phyloP scores from a whole-genome alignment of 2,888 invertebrate species.

The Linyphia triangularis region DNA sequence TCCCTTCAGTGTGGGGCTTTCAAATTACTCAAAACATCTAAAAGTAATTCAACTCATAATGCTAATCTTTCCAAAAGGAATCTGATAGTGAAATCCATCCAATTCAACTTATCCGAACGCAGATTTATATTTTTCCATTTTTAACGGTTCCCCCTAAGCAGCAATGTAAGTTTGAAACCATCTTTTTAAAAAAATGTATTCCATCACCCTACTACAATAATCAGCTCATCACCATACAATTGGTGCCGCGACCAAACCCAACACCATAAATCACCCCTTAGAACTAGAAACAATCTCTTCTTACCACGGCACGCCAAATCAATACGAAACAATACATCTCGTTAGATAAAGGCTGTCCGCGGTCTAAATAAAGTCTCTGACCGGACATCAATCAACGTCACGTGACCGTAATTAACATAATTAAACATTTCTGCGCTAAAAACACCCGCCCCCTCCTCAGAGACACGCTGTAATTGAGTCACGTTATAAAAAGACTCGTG shows the following conservation, averaged over 20 bases:
- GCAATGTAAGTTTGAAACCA: too few species aligned
- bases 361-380: not conserved
- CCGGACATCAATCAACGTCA: conserved; percentile 44
- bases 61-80: too few species aligned
- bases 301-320: not conserved
- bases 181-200: too few species aligned
- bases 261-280: not conserved
- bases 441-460: conserved; percentile 23
- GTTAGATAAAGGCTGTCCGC: not conserved
- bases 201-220: too few species aligned
- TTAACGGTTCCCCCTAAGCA: too few species aligned
- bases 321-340: not conserved
- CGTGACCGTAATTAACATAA: conserved; percentile 64
- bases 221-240: too few species aligned
- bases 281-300: not conserved
- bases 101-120: too few species aligned
- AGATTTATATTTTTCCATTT: too few species aligned
- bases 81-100: too few species aligned
- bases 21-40: too few species aligned
- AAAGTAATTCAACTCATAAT: too few species aligned
- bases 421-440: conserved; percentile 60
- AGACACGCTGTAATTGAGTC: conserved; percentile 60
- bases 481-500: conserved; percentile 32
- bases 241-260: not conserved
- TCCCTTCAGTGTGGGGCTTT: too few species aligned